Evolutionary conservation across 2,113 vertebrate species (phyloP), one percentile per base, ranked within the genome.

Genomic region (Clarias gariepinus): DNA sequence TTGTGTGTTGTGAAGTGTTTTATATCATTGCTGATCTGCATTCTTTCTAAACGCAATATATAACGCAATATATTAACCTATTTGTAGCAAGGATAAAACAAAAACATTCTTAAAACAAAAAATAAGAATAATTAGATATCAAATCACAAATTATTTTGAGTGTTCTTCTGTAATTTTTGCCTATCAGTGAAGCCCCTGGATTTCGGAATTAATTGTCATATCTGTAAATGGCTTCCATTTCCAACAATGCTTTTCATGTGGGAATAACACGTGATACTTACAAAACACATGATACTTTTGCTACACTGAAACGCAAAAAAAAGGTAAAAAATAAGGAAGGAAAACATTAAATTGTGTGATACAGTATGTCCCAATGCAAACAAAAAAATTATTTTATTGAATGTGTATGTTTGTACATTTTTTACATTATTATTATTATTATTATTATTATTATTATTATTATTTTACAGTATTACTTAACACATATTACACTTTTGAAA

Each of bases 181-280:
- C 33, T 53, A 52, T 52, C 71, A 30, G 36, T 30, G 57, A 76
- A 6, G 4, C 4, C n/a, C 41, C 3, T 85, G 60, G 25, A 85
- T 66, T 78, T 66, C 28, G 23, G n/a, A 30, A 78, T n/a, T 71
- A 57, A 73, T 78, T 36, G 84, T 90, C 74, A 74, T 81, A 52
- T 41, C 74, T 80, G 47, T 47, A 47, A 47, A 85, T 77, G 88
- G 87, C 89, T 89, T 88, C 89, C 79, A 90, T 71, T 79, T 88
- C 86, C 33, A 80, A 76, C 82, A 57, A 84, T 85, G 87, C 89
- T 85, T 10, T 87, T 90, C 90, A 87, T 85, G 3, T 28, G 63
- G 63, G n/a, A 66, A 1, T 28, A 66, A 28, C 63, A 66, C 63
- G n/a, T 28, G 12, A 66, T n/a, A 66, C 3, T 66, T 66, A 28